Evolutionary conservation across 2,113 vertebrate species (phyloP).

Genomic region (Tachuris rubrigastra): DNA sequence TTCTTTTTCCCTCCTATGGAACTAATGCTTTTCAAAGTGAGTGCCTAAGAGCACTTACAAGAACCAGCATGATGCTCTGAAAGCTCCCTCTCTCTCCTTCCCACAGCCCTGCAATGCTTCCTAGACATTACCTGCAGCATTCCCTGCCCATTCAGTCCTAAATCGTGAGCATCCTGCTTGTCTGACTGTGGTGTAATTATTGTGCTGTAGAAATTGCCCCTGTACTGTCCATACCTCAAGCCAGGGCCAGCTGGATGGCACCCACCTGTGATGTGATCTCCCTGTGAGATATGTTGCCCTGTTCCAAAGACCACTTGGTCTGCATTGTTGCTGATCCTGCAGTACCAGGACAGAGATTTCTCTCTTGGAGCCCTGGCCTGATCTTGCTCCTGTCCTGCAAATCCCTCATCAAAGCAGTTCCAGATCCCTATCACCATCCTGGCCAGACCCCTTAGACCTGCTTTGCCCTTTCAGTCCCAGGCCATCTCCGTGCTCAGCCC

Average conservation of each 20-base stretch:
- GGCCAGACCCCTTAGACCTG: not conserved
- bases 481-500: not conserved
- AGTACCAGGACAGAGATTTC: not conserved
- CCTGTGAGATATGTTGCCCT: fast-evolving
- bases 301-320: not conserved
- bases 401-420: not conserved
- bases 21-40: conserved; percentile 9
- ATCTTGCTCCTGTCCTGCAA: not conserved
- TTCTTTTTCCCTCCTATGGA: not conserved
- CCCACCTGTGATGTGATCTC: not conserved
- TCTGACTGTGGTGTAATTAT: not conserved
- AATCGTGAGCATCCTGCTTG: not conserved
- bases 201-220: not conserved
- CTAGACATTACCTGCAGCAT: not conserved
- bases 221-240: not conserved
- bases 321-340: not conserved
- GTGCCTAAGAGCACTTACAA: not conserved
- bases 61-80: not conserved
- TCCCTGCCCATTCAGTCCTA: not conserved
- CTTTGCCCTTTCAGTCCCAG: not conserved
- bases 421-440: not conserved
- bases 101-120: not conserved
- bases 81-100: not conserved
- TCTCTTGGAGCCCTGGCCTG: not conserved
- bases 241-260: not conserved